phyloP scores from a whole-genome alignment of 2,888 invertebrate genomes.

The Metacarcinus magister region DNA sequence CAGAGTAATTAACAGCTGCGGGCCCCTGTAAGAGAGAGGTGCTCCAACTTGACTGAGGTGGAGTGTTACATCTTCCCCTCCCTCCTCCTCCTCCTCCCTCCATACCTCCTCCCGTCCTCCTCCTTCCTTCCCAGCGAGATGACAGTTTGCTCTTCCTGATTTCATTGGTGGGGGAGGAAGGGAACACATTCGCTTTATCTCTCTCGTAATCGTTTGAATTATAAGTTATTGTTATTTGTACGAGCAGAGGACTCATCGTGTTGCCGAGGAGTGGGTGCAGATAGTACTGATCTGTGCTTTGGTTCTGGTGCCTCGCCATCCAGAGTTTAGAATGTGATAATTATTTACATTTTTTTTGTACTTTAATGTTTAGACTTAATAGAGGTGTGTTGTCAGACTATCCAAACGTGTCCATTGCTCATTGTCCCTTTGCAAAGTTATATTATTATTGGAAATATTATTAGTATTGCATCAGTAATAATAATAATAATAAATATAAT shows the following conservation, averaged over 20 bases:
- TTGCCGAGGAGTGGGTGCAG: neutral
- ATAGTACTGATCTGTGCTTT: no score
- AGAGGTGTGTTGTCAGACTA: no score
- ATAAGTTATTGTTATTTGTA: neutral
- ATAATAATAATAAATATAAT: no score
- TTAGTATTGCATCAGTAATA: no score
- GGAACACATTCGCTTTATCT: neutral
- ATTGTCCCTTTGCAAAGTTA: no score
- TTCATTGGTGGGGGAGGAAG: constrained; percentile 1
- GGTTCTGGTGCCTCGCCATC: no score
- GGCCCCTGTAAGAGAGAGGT: constrained; percentile 31
- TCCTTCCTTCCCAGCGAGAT: neutral
- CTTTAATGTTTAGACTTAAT: no score
- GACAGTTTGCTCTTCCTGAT: constrained; percentile 26
- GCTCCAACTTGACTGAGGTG: neutral
- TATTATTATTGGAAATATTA: no score
- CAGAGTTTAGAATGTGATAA: no score
- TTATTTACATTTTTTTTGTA: no score
- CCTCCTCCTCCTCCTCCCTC: neutral
- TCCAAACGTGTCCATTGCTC: no score
- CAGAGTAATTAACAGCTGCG: constrained; percentile 19
- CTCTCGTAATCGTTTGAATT: neutral
- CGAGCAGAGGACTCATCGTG: neutral
- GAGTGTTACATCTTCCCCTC: neutral
- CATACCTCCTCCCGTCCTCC: neutral